Evolutionary conservation across 2,113 vertebrate species (phyloP), one percentile per base, ranked within the genome.

Genomic region (Nerophis ophidion): DNA sequence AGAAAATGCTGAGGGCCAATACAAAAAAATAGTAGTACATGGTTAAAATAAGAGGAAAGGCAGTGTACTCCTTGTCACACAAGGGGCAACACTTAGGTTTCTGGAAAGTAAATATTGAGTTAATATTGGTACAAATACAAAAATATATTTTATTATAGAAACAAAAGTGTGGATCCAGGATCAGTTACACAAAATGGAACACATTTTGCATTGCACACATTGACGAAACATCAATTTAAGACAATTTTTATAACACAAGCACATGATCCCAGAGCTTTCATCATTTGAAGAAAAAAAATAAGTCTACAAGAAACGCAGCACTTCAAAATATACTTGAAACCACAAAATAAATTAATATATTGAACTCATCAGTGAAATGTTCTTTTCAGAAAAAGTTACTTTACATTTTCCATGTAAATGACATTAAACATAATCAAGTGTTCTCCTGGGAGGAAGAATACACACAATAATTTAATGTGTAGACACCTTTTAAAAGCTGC

Each of bases 391-490:
- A 35, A 47, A 59, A 15, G 0, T 5, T 1, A 60, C 60, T 44
- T 48, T 59, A 57, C 48, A 36, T 60, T 5, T 56, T 60, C 4
- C 49, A 40, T 42, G 16, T 5, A 42, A 56, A 71, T 45, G n/a
- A 34, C 34, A 14, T 12, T 3, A 12, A 42, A 56, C 9, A 13
- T 19, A 56, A 42, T 5, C 15, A 6, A 36, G 35, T 14, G 0
- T 3, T 57, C 17, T 61, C 48, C 16, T 45, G 50, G 51, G 38
- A 47, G 50, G 7, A 61, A 56, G 51, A 13, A n/a, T 36, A 71
- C 6, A 16, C 9, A 58, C 4, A 0, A 1, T 19, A 55, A 5
- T 13, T 36, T 40, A 57, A 50, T 64, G 51, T 66, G 47, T 57
- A 63, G 40, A 34, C 46, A 60, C 33, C 26, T 35, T 45, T 34